Evolutionary conservation across 1,140 invertebrate species (phyloP).

Genomic region (Vanessa atalanta): DNA sequence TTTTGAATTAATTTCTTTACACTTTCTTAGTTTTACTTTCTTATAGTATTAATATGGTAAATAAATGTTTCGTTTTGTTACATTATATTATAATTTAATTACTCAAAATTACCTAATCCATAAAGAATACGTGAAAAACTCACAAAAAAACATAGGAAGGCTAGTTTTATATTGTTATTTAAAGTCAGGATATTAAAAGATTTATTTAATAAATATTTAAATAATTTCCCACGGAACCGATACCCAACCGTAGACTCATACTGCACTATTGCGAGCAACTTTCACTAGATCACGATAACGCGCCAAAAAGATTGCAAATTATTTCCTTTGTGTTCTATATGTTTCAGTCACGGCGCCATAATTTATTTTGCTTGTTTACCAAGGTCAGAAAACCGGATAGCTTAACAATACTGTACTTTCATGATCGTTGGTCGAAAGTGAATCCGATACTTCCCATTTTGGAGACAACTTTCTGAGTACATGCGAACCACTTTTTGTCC

Average conservation of each 20-base stretch:
- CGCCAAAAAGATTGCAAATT: conserved; percentile 61
- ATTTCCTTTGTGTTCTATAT: conserved; percentile 62
- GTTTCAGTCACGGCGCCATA: conserved; percentile 54
- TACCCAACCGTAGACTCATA: conserved; percentile 42
- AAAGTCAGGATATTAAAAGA: too few species aligned
- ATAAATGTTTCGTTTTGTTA: too few species aligned
- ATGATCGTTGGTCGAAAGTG: conserved; percentile 67
- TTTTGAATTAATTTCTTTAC: too few species aligned
- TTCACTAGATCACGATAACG: conserved; percentile 67
- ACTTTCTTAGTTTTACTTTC: too few species aligned
- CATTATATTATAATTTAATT: too few species aligned
- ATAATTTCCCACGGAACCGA: conserved; percentile 44
- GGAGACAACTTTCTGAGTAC: conserved; percentile 69
- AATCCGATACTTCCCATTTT: conserved; percentile 59
- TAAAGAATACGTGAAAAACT: too few species aligned
- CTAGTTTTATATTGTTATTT: too few species aligned
- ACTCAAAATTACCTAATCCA: too few species aligned
- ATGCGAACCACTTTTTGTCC: conserved; percentile 69
- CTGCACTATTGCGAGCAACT: conserved; percentile 45
- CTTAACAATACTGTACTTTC: conserved; percentile 63
- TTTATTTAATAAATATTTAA: not conserved
- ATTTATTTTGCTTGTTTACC: conserved; percentile 52
- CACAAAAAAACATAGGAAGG: too few species aligned
- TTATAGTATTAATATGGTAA: too few species aligned
- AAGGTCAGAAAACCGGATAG: conserved; percentile 66